Conservation (phyloP, 2,888 invertebrate genomes). For the Sialis fuliginosa region DNA sequence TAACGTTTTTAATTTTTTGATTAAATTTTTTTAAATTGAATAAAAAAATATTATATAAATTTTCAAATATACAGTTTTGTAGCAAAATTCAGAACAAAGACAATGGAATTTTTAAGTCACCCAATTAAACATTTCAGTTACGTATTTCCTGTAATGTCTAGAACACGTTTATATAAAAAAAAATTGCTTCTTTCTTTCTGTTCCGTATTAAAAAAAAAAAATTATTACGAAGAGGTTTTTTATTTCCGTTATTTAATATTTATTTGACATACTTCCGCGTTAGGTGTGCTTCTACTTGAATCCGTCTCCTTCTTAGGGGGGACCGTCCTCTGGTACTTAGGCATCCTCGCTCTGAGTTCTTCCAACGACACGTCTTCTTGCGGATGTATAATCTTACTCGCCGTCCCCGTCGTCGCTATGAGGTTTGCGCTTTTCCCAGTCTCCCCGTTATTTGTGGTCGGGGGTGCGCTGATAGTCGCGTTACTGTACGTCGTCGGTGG, state of each 20-base stretch:
- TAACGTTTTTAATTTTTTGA: too few relatives aligned
- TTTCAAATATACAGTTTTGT: too few relatives aligned
- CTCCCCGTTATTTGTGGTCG: constrained; percentile 29
- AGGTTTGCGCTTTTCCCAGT: constrained; percentile 27
- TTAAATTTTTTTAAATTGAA: too few relatives aligned
- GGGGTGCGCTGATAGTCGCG: constrained; percentile 62
- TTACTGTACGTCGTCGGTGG: constrained; percentile 28
- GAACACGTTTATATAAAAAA: too few relatives aligned
- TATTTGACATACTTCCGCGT: constrained; percentile 11
- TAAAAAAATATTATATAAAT: too few relatives aligned
- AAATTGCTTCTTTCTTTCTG: too few relatives aligned
- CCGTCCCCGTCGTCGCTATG: constrained; percentile 63
- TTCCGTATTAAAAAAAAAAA: too few relatives aligned
- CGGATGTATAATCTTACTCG: constrained; percentile 84
- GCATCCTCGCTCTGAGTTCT: constrained; percentile 54
- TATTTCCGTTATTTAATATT: background rate
- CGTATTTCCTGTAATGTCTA: too few relatives aligned
- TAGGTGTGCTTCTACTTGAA: constrained; percentile 12
- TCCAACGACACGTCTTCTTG: constrained; percentile 84
- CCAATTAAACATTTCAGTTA: too few relatives aligned
- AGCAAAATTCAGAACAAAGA: too few relatives aligned
- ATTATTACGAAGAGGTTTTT: background rate
- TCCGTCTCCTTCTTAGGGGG: constrained; percentile 20
- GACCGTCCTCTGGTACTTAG: constrained; percentile 42
- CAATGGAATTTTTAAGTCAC: too few relatives aligned